Evolutionary conservation across 2,113 vertebrate species (phyloP).

Genomic region (Genyomyrus donnyi): DNA sequence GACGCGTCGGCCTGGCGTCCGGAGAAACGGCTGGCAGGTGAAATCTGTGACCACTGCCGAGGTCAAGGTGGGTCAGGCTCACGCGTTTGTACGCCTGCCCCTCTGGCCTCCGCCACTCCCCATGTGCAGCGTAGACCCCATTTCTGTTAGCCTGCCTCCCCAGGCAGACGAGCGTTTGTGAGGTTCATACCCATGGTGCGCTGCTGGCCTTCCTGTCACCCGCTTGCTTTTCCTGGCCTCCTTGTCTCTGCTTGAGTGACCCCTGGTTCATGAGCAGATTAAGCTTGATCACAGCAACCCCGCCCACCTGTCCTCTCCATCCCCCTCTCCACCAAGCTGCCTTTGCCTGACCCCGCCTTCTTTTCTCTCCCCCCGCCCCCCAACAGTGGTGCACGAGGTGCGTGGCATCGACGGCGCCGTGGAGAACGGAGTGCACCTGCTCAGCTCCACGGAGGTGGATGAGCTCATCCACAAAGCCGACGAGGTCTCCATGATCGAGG

Average conservation of each 20-base stretch:
- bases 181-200: neutral
- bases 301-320: neutral
- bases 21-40: neutral
- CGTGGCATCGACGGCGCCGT: slow-evolving; percentile 56
- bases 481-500: slow-evolving; percentile 63
- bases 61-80: neutral
- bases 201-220: slow-evolving; percentile 6
- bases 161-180: neutral
- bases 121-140: neutral
- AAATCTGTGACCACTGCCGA: neutral
- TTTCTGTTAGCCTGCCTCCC: neutral
- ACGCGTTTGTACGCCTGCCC: neutral
- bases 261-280: neutral
- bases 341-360: neutral
- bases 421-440: slow-evolving; percentile 69
- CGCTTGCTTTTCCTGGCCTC: slow-evolving; percentile 2
- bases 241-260: neutral
- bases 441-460: slow-evolving; percentile 82
- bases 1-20: neutral
- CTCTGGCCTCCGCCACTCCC: neutral
- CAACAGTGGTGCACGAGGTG: slow-evolving; percentile 83
- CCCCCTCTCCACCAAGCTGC: neutral
- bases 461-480: slow-evolving; percentile 89
- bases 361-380: slow-evolving; percentile 20
- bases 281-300: neutral